Base-by-base conservation (phyloP, 2,113 vertebrate species). In the Pelecanus crispus region DNA sequence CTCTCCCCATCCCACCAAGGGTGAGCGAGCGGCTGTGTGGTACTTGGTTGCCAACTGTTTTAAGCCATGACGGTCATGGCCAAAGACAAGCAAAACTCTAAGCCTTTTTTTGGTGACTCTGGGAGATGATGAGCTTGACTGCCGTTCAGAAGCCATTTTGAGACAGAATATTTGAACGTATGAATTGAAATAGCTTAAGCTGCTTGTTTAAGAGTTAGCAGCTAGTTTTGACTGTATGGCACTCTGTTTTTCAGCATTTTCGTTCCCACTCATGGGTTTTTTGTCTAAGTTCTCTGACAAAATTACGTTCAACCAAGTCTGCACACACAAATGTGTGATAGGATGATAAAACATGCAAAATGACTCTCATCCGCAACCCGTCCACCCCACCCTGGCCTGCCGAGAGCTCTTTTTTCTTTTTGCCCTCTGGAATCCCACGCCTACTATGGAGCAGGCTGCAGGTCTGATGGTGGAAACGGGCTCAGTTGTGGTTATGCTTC, bases 271-370 rank as follows among this genome's bases (percentile, higher is more conserved):
- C 7, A 0, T 11, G 24, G 18, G 26, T 17, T 47, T 32, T 44
- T 55, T 16, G 17, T 44, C 31, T 5, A 5, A 66, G 29, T 49
- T 58, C 44, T 63, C 36, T 31, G 2, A 14, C 68, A 0, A 10
- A 2, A 44, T 8, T 45, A 3, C 0, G 0, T 42, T 17, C 17
- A 8, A 0, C 68, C 24, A 5, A 2, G 2, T 4, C 45, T 4
- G 28, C 3, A 1, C 25, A 0, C 38, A 4, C 16, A 7, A 2
- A 2, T 0, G 3, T 19, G 63, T 6, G 25, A 15, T 2, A 6
- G 52, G 45, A 4, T 22, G 45, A 2, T 11, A 10, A 11, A 66
- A 24, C 2, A 17, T 10, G 28, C 7, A 0, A 3, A 2, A 1
- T 6, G 1, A 2, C 50, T 31, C 29, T 20, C 1, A 1, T 12